These are phyloP conservation scores for Anas flavirostris DNA, from an alignment of 2,797 vertebrate genomes.

Conservation along the genomic window DNA sequence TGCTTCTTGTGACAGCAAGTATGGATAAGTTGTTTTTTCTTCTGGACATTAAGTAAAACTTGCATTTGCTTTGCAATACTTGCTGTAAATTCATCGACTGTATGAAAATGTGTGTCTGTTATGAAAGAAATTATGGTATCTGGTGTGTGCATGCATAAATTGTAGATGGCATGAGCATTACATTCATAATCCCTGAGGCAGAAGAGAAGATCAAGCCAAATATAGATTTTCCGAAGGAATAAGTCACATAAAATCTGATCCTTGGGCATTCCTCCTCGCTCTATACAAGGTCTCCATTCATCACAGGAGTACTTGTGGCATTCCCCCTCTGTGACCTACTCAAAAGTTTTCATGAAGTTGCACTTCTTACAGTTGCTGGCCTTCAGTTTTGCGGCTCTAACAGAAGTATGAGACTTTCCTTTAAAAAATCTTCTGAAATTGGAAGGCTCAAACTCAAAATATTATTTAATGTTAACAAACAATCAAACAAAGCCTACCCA, in stretches of 20 bases:
- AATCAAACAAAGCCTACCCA: neutral
- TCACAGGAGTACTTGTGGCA: neutral
- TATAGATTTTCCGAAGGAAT: slow-evolving; percentile 55
- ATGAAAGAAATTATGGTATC: neutral
- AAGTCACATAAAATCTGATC: slow-evolving; percentile 64
- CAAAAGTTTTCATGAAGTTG: neutral
- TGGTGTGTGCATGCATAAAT: neutral
- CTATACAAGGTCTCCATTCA: slow-evolving; percentile 50
- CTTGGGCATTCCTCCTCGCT: slow-evolving; percentile 21
- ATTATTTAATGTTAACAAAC: neutral
- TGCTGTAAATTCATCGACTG: neutral
- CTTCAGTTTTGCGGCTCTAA: neutral
- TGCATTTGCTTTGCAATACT: neutral
- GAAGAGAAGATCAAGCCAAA: slow-evolving; percentile 51
- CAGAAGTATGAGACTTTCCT: neutral
- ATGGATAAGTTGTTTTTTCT: neutral
- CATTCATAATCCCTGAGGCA: slow-evolving; percentile 12
- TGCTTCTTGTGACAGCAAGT: neutral
- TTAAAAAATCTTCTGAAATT: neutral
- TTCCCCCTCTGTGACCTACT: neutral
- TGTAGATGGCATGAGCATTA: neutral
- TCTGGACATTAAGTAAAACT: neutral
- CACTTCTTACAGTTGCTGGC: neutral
- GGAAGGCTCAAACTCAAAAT: neutral
- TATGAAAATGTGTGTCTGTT: neutral